Base-by-base conservation (phyloP, 2,113 vertebrate species). In the Tetrao urogallus region DNA sequence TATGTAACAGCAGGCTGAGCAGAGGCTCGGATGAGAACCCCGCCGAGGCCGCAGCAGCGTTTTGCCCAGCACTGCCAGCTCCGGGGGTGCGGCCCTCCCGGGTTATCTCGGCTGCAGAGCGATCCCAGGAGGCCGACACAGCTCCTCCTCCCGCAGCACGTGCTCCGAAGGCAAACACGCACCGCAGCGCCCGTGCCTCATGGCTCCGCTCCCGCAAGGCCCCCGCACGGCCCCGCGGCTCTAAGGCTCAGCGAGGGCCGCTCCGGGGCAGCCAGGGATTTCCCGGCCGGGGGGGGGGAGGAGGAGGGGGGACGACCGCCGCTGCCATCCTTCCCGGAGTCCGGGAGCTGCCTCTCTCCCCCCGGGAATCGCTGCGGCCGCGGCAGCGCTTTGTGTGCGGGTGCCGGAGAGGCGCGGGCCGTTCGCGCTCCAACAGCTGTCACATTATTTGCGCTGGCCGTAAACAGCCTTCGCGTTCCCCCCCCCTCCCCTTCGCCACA, bases 401-500 rank as follows among this genome's bases (percentile, higher is more conserved):
- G 96, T 93, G 97, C 92, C 87, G 96, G 93, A 95, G 96, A 97
- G 96, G 97, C 96, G 78, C 96, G 97, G 91, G 96, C 97, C 93
- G 96, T 97, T 95, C 96, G 96, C 93, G 95, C 97, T 97, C 97
- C 97, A 97, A 98, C 98, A 98, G 98, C 98, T 99, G 98, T 98
- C 98, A 98, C 98, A 98, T 98, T 99, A 98, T 98, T 98, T 98
- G 98, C 98, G 96, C 98, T 98, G 95, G 98, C 97, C 98, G 98
- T 98, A 99, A 98, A 99, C 98, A 99, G 98, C 97, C 97, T 98
- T 98, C 97, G 95, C 97, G 97, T 98, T 97, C 97, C 97, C 97
- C 97, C 95, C 95, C 97, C 96, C 97, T 97, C 98, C 97, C 97
- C 96, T 97, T 95, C 97, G 93, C 97, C 98, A 96, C 98, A 97